Conservation (phyloP, 1,140 invertebrate species). For the Diachasma alloeum region DNA sequence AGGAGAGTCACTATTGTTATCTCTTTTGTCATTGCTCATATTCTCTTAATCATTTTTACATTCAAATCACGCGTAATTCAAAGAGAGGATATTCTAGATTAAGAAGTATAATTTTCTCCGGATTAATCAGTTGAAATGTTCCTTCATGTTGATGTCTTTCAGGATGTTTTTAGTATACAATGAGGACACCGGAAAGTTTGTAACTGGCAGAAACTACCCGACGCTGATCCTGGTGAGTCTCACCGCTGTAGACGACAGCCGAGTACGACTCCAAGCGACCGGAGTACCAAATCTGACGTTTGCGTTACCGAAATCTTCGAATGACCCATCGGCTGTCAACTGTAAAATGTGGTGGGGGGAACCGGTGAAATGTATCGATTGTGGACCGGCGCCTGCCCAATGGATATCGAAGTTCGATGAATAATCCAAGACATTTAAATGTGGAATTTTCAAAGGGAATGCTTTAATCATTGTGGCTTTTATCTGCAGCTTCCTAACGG, state of each 20-base stretch:
- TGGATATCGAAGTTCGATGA: constrained; percentile 56
- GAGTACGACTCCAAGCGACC: constrained; percentile 48
- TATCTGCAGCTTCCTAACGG: constrained; percentile 46
- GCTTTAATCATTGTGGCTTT: background rate
- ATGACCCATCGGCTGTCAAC: constrained; percentile 31
- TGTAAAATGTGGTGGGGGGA: constrained; percentile 52
- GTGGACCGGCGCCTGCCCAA: constrained; percentile 51
- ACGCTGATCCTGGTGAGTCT: constrained; percentile 49
- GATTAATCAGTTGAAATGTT: background rate
- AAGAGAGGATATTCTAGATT: too few relatives aligned
- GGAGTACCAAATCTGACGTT: constrained; percentile 49
- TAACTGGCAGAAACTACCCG: constrained; percentile 48
- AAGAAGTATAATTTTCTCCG: too few relatives aligned
- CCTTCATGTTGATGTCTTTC: constrained; percentile 15
- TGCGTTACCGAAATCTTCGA: constrained; percentile 31
- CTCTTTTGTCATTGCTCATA: too few relatives aligned
- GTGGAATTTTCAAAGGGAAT: background rate
- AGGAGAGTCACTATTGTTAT: too few relatives aligned
- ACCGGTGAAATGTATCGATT: constrained; percentile 53
- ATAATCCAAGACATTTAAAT: constrained; percentile 16
- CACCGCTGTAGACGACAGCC: constrained; percentile 35
- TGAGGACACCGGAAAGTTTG: constrained; percentile 47
- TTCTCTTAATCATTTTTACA: background rate
- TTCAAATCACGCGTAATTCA: too few relatives aligned
- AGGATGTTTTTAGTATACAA: constrained; percentile 56